A percentile compares a stretch with the other conserved stretches of the same genome.
Conservation (phyloP, 2,113 vertebrate species). For the Thunnus thynnus region DNA sequence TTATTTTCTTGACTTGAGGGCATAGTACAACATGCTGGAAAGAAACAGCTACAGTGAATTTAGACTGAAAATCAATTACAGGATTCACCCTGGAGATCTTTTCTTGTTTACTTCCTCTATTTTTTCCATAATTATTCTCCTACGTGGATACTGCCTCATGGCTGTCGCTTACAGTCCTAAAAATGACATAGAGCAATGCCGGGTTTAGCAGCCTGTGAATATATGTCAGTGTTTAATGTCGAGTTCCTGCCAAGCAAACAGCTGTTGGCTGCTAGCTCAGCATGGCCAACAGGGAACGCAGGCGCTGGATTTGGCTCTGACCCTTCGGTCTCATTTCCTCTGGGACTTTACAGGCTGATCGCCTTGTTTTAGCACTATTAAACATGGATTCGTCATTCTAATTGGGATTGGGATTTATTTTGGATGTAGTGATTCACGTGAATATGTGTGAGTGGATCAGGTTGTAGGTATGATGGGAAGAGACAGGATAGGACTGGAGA, state of each 20-base stretch:
- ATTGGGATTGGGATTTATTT: conserved; percentile 40
- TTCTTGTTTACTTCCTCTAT: conserved; percentile 15
- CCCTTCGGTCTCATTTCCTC: conserved; percentile 34
- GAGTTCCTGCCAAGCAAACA: conserved; percentile 55
- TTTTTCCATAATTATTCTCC: conserved; percentile 8
- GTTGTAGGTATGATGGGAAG: conserved; percentile 27
- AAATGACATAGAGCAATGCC: conserved; percentile 22
- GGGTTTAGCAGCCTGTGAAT: conserved; percentile 19
- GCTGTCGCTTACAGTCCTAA: conserved; percentile 14
- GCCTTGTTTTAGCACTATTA: conserved; percentile 33
- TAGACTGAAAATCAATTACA: conserved; percentile 21
- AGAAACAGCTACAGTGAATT: conserved; percentile 6
- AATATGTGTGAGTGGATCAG: background rate
- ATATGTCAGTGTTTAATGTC: conserved; percentile 45
- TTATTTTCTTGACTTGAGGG: conserved; percentile 20
- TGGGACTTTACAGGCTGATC: conserved; percentile 22
- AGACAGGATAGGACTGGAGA: conserved; percentile 20
- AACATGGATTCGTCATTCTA: conserved; percentile 26
- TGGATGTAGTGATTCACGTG: background rate
- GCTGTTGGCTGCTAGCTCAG: conserved; percentile 46
- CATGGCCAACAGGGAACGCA: conserved; percentile 14
- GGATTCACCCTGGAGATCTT: conserved; percentile 5
- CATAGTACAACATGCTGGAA: conserved; percentile 13
- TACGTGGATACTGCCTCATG: background rate
- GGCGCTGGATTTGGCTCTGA: conserved; percentile 49